Conservation (phyloP, 2,797 vertebrate genomes). For the Sebastiscus albofasciatus region DNA sequence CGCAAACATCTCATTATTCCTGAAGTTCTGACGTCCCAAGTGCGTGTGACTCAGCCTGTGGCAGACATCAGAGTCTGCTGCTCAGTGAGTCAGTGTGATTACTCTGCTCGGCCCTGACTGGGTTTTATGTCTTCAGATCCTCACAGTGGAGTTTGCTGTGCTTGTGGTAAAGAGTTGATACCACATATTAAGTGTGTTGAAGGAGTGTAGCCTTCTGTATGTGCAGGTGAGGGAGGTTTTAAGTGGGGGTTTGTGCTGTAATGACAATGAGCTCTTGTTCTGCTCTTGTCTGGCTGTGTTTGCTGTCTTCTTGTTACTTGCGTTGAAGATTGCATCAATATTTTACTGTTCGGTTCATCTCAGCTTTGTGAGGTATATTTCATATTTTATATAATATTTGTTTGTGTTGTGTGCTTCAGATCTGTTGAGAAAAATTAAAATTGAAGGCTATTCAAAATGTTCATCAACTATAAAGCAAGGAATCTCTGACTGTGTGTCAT, state of each 20-base stretch:
- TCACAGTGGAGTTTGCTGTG: constrained; percentile 9
- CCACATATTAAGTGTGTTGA: constrained; percentile 18
- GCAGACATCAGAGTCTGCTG: constrained; percentile 23
- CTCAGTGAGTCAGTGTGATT: constrained; percentile 30
- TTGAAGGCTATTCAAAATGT: neutral
- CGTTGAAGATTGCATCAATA: neutral
- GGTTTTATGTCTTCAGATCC: constrained; percentile 6
- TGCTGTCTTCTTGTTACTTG: neutral
- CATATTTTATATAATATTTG: neutral
- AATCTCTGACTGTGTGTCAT: neutral
- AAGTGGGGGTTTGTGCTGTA: constrained; percentile 10
- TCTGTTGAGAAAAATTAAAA: neutral
- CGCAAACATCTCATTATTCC: constrained; percentile 21
- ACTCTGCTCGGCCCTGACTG: constrained; percentile 5
- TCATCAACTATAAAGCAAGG: neutral
- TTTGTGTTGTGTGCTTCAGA: neutral
- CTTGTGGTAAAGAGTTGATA: neutral
- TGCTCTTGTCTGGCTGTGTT: neutral
- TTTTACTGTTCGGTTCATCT: neutral
- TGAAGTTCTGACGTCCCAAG: constrained; percentile 2
- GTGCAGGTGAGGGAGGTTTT: constrained; percentile 27
- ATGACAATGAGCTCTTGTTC: constrained; percentile 14
- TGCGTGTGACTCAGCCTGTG: constrained; percentile 27
- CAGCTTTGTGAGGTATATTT: neutral
- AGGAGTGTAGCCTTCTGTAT: neutral